Percentiles rank a stretch among this genome's conserved stretches.
phyloP scores from a whole-genome alignment of 1,140 invertebrate genomes.

The Temnothorax longispinosus region DNA sequence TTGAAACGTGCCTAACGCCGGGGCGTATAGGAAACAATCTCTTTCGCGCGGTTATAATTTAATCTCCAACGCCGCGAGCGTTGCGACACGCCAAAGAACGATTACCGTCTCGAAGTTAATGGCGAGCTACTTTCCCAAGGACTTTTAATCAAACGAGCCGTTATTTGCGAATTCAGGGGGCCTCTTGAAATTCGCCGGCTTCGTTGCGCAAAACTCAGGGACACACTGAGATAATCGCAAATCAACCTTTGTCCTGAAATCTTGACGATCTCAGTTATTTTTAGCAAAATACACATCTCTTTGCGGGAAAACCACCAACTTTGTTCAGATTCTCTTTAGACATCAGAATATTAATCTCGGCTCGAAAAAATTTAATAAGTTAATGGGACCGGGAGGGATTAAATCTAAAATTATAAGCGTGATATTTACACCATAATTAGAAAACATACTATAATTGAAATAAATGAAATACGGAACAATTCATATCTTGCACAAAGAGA shows the following conservation, averaged over 20 bases:
- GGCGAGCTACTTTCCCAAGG: conserved; percentile 62
- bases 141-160: conserved; percentile 53
- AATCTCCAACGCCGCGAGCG: conserved; percentile 31
- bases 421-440: neutral
- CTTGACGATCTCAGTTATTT: neutral
- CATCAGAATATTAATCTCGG: neutral
- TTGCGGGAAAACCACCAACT: neutral
- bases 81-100: conserved; percentile 43
- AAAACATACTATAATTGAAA: neutral
- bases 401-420: neutral
- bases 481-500: neutral
- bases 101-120: conserved; percentile 48
- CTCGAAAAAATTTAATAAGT: neutral
- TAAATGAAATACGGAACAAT: neutral
- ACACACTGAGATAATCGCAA: neutral
- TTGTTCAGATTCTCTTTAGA: neutral
- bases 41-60: conserved; percentile 50
- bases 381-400: neutral
- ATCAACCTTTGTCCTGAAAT: neutral
- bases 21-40: conserved; percentile 27
- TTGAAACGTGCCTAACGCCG: conserved; percentile 1
- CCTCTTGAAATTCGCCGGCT: conserved; percentile 18
- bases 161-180: conserved; percentile 46
- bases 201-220: conserved; percentile 53
- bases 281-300: neutral